phyloP scores from a whole-genome alignment of 2,888 invertebrate species.

The Branchellion lobata region DNA sequence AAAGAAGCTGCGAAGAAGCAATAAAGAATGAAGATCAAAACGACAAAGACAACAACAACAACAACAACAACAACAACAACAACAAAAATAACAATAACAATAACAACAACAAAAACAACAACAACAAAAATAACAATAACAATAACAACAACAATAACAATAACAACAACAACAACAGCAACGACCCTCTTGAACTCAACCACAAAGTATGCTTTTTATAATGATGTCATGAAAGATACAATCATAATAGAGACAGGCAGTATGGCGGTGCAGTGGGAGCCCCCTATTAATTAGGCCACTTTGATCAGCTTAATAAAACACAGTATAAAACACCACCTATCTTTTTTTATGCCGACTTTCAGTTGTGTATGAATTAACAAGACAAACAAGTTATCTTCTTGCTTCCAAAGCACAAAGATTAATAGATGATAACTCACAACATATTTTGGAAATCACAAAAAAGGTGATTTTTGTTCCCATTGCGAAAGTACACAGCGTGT shows the following conservation, averaged over 20 bases:
- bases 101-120: slow-evolving; percentile 8
- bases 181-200: background rate
- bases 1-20: background rate
- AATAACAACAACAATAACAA: background rate
- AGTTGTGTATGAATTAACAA: too few species aligned
- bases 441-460: too few species aligned
- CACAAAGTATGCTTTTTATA: slow-evolving; percentile 3
- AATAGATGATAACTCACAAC: too few species aligned
- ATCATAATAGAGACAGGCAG: background rate
- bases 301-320: background rate
- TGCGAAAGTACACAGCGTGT: too few species aligned
- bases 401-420: too few species aligned
- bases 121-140: background rate
- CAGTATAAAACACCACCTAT: background rate
- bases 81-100: background rate
- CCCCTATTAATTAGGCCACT: background rate
- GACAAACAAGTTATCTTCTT: too few species aligned
- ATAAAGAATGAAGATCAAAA: background rate
- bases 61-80: background rate
- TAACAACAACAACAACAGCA: slow-evolving; percentile 2
- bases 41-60: slow-evolving; percentile 5
- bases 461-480: too few species aligned
- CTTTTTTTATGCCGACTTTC: too few species aligned
- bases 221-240: slow-evolving; percentile 5
- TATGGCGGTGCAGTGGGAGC: background rate